Evolutionary conservation across 2,888 invertebrate genomes (phyloP).

Genomic region (Mesochorus sp.): DNA sequence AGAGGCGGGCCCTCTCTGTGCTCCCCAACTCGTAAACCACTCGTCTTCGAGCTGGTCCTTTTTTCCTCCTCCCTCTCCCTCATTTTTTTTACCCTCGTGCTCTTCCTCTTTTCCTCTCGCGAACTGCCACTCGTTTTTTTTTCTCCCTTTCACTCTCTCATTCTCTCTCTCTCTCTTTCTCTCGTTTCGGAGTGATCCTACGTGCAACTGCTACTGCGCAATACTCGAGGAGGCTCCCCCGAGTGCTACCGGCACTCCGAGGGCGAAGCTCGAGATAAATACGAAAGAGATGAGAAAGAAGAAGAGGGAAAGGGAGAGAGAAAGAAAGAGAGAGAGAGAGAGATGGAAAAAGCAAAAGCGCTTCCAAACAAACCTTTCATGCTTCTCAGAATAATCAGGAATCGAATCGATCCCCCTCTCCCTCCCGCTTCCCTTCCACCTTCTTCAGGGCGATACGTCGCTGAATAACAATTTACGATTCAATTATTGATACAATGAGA

Average conservation of each 20-base stretch:
- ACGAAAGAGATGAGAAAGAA: constrained; percentile 28
- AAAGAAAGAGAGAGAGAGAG: constrained; percentile 26
- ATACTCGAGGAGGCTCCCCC: constrained; percentile 35
- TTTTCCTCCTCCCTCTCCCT: constrained; percentile 38
- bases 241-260: constrained; percentile 45
- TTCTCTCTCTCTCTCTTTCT: constrained; percentile 35
- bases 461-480: constrained; percentile 58
- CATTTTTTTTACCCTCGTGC: constrained; percentile 30
- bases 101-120: constrained; percentile 62
- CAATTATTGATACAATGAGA: constrained; percentile 56
- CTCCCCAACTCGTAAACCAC: constrained; percentile 62
- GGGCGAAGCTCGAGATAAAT: constrained; percentile 59
- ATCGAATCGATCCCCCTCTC: constrained; percentile 40
- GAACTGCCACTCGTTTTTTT: constrained; percentile 26
- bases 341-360: constrained; percentile 35
- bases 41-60: constrained; percentile 46
- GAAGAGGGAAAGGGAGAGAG: constrained; percentile 18
- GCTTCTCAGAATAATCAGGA: constrained; percentile 55
- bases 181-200: constrained; percentile 48
- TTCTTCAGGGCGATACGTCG: constrained; percentile 21
- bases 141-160: constrained; percentile 31
- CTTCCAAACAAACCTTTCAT: constrained; percentile 56
- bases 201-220: constrained; percentile 62
- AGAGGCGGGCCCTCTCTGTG: constrained; percentile 72
- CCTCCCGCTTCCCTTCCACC: neutral